Evolutionary conservation across 2,797 vertebrate species (phyloP).

Genomic region (Potorous gilbertii): DNA sequence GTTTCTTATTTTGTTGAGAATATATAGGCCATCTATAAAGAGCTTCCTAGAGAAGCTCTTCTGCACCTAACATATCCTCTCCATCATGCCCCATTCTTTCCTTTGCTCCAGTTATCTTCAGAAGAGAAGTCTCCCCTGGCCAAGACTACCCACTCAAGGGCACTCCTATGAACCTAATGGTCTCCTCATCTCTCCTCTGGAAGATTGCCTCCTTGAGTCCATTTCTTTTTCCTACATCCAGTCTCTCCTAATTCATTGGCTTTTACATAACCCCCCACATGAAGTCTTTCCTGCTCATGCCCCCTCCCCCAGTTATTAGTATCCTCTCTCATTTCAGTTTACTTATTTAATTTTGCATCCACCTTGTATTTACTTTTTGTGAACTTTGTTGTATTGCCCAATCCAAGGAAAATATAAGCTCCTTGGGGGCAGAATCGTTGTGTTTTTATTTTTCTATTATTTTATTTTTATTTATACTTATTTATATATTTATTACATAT

Average conservation of each 20-base stretch:
- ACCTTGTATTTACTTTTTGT: not conserved
- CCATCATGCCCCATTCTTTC: not conserved
- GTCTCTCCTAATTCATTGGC: not conserved
- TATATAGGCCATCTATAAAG: not conserved
- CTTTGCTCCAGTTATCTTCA: not conserved
- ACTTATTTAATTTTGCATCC: not conserved
- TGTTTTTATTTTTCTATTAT: not conserved
- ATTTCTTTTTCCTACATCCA: not conserved
- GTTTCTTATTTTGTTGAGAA: not conserved
- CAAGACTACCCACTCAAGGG: too few species aligned
- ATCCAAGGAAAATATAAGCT: not conserved
- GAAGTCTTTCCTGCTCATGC: not conserved
- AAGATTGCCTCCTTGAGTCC: not conserved
- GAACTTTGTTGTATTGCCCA: not conserved
- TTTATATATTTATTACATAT: too few species aligned
- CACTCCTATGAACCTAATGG: too few species aligned
- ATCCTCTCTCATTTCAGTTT: not conserved
- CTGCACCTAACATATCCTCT: not conserved
- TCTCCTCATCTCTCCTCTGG: not conserved
- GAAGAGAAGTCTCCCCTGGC: too few species aligned
- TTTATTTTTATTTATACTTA: too few species aligned
- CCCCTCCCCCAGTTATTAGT: not conserved
- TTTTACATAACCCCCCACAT: too few species aligned
- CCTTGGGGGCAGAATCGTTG: not conserved
- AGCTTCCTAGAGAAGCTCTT: too few species aligned